These are phyloP conservation scores for Nemoura dubitans DNA, from an alignment of 2,888 invertebrate species.

Conservation along the genomic window DNA sequence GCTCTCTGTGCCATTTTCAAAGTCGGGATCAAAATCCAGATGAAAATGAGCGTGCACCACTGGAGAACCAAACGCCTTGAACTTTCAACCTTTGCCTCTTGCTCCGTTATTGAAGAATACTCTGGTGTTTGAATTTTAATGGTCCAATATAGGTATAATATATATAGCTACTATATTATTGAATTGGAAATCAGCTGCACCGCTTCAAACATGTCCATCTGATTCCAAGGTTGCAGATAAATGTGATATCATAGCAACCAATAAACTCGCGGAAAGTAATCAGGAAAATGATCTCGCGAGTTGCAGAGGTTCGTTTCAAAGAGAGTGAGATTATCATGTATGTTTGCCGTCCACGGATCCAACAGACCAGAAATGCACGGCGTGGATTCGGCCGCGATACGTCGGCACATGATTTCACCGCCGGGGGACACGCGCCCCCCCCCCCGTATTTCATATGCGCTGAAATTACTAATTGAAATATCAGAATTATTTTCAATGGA, in stretches of 20 bases:
- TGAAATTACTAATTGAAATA: slow-evolving; percentile 5
- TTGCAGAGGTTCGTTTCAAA: background rate
- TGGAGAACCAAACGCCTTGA: too few species aligned
- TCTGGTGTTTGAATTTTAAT: too few species aligned
- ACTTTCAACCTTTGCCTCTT: too few species aligned
- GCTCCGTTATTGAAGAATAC: too few species aligned
- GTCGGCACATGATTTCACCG: background rate
- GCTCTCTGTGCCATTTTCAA: background rate
- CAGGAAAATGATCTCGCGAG: background rate
- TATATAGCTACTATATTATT: too few species aligned
- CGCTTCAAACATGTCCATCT: too few species aligned
- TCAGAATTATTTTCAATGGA: background rate
- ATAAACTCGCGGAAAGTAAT: background rate
- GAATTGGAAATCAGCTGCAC: too few species aligned
- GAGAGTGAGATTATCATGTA: background rate
- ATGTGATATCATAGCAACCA: background rate
- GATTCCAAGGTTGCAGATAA: background rate
- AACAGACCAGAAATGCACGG: background rate
- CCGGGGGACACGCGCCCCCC: background rate
- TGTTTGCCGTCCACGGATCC: background rate
- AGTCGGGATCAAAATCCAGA: too few species aligned
- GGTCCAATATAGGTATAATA: too few species aligned
- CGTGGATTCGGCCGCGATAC: background rate
- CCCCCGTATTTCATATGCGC: background rate
- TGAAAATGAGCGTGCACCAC: too few species aligned